Conservation (phyloP, 2,797 vertebrate species). For the Myripristis jacobus region DNA sequence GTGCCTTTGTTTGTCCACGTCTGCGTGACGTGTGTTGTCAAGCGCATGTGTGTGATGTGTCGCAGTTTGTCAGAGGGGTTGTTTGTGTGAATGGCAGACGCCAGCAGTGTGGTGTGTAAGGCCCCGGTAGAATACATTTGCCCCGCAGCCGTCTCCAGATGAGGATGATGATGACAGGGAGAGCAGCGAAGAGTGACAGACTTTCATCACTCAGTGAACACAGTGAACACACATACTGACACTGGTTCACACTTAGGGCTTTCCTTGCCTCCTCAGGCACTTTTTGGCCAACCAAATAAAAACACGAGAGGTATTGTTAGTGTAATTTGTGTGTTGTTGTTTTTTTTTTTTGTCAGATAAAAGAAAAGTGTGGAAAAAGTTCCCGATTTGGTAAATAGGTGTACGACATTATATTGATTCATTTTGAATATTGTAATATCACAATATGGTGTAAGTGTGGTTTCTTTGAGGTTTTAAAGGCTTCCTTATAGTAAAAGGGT, state of each 20-base stretch:
- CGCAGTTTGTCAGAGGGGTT: constrained; percentile 23
- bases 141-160: constrained; percentile 30
- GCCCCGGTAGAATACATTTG: constrained; percentile 26
- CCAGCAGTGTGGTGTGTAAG: constrained; percentile 31
- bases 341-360: too few relatives aligned
- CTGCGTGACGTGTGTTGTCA: constrained; percentile 17
- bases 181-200: constrained; percentile 52
- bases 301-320: not conserved
- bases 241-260: constrained; percentile 36
- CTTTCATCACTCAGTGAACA: constrained; percentile 50
- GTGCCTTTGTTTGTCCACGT: constrained; percentile 3
- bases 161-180: constrained; percentile 41
- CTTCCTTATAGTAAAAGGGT: too few relatives aligned
- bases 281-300: not conserved
- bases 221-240: constrained; percentile 42
- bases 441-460: too few relatives aligned
- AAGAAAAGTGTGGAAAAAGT: too few relatives aligned
- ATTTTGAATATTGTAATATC: too few relatives aligned
- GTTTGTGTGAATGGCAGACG: constrained; percentile 40
- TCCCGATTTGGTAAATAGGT: too few relatives aligned
- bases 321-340: too few relatives aligned
- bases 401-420: too few relatives aligned
- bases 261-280: constrained; percentile 29
- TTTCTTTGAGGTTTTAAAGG: too few relatives aligned
- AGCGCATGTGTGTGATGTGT: constrained; percentile 23